phyloP scores from a whole-genome alignment of 2,888 invertebrate genomes.

The Phengaris alcon region DNA sequence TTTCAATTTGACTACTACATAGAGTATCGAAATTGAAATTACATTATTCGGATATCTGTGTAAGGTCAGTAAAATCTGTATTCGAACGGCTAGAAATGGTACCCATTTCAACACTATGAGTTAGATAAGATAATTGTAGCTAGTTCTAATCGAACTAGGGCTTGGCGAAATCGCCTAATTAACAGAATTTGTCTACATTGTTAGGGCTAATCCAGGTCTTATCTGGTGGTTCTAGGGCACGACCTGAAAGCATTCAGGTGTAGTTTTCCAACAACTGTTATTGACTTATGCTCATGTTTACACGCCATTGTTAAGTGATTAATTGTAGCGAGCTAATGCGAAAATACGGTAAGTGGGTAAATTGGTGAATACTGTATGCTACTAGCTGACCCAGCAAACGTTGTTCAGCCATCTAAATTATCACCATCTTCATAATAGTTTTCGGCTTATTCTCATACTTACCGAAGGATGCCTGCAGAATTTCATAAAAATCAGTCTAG shows the following conservation, averaged over 20 bases:
- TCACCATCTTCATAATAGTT: no score
- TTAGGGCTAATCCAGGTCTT: constrained; percentile 38
- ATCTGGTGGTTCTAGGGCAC: constrained; percentile 40
- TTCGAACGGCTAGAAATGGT: constrained; percentile 5
- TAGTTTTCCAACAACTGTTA: constrained; percentile 1
- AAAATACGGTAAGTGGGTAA: background rate
- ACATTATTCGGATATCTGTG: background rate
- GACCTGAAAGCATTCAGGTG: constrained; percentile 38
- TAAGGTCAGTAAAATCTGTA: background rate
- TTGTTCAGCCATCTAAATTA: no score
- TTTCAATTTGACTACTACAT: no score
- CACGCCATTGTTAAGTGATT: constrained; percentile 22
- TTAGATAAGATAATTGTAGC: constrained; percentile 38
- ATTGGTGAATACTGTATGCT: background rate
- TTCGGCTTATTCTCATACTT: no score
- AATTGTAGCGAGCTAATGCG: background rate
- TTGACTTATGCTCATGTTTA: constrained; percentile 20
- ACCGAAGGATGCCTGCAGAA: no score
- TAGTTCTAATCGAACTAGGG: constrained; percentile 39
- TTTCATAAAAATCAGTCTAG: no score
- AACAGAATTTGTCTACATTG: constrained; percentile 44
- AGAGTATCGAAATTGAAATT: no score
- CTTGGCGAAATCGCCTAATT: constrained; percentile 41
- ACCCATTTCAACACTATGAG: constrained; percentile 12
- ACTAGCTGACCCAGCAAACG: no score